These are phyloP conservation scores for Athalia rosae DNA, from an alignment of 2,888 invertebrate species.

Conservation along the genomic window DNA sequence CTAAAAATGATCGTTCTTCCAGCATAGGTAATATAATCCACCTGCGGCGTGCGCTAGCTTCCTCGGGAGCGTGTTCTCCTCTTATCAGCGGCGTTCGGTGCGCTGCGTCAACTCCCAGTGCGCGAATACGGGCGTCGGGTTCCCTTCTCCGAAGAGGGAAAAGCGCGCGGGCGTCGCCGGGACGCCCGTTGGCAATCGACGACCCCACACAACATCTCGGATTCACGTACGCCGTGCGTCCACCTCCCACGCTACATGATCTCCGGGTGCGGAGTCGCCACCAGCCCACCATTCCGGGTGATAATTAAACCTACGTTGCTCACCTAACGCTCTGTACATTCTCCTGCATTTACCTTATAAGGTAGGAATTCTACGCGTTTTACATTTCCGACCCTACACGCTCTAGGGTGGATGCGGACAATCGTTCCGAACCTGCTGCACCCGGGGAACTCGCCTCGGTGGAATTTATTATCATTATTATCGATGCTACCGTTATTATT, in stretches of 20 bases:
- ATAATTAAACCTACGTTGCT: slow-evolving; percentile 56
- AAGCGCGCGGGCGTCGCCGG: slow-evolving; percentile 18
- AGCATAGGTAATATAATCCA: no score
- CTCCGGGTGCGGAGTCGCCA: slow-evolving; percentile 57
- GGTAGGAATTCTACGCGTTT: slow-evolving; percentile 32
- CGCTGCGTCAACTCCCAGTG: slow-evolving; percentile 54
- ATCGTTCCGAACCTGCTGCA: no score
- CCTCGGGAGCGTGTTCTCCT: slow-evolving; percentile 55
- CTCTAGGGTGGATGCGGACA: no score
- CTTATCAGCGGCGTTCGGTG: slow-evolving; percentile 48
- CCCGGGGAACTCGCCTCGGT: no score
- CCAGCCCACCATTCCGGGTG: slow-evolving; percentile 61
- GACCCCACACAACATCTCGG: background rate
- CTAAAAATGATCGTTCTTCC: no score
- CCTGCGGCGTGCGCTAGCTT: slow-evolving; percentile 59
- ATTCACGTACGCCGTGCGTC: background rate
- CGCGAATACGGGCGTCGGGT: slow-evolving; percentile 33
- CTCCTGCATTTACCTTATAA: slow-evolving; percentile 45
- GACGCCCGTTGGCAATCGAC: background rate
- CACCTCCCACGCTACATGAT: slow-evolving; percentile 51
- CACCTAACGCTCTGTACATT: slow-evolving; percentile 43
- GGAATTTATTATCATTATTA: no score
- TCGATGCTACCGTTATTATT: no score
- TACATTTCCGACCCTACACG: no score
- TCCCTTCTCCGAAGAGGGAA: slow-evolving; percentile 16